These are phyloP conservation scores for Monopterus albus DNA, from an alignment of 2,113 vertebrate species.

Conservation along the genomic window DNA sequence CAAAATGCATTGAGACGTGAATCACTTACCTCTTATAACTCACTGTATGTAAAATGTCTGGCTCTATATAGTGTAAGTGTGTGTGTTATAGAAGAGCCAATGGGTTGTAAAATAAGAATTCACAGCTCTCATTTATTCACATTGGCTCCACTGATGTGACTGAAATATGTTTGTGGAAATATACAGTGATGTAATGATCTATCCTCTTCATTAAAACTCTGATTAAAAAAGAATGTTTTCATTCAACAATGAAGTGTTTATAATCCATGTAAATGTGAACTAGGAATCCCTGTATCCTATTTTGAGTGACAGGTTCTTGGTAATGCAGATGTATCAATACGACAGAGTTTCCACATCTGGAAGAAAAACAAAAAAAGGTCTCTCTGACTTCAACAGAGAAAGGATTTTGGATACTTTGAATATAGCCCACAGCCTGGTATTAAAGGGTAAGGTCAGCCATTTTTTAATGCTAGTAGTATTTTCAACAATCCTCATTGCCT, in stretches of 20 bases:
- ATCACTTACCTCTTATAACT: not conserved
- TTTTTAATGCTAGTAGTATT: no score
- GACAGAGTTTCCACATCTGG: no score
- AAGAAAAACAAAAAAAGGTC: no score
- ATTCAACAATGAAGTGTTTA: not conserved
- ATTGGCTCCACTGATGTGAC: constrained; percentile 6
- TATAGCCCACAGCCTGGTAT: no score
- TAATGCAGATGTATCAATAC: no score
- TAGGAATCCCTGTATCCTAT: no score
- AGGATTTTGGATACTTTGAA: no score
- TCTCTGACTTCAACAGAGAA: no score
- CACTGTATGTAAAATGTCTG: constrained; percentile 37
- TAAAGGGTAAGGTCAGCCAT: no score
- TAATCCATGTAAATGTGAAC: not conserved
- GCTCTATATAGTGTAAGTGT: constrained; percentile 56
- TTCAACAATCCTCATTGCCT: no score
- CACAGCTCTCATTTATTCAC: constrained; percentile 51
- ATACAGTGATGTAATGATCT: not conserved
- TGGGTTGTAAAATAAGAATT: constrained; percentile 75
- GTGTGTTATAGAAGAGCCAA: constrained; percentile 50
- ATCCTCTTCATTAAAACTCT: not conserved
- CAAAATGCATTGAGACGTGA: not conserved
- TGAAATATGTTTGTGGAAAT: not conserved
- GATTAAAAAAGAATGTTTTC: no score
- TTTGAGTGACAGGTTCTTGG: no score